These are phyloP conservation scores for Atta texana DNA, from an alignment of 1,140 invertebrate genomes.

Conservation along the genomic window DNA sequence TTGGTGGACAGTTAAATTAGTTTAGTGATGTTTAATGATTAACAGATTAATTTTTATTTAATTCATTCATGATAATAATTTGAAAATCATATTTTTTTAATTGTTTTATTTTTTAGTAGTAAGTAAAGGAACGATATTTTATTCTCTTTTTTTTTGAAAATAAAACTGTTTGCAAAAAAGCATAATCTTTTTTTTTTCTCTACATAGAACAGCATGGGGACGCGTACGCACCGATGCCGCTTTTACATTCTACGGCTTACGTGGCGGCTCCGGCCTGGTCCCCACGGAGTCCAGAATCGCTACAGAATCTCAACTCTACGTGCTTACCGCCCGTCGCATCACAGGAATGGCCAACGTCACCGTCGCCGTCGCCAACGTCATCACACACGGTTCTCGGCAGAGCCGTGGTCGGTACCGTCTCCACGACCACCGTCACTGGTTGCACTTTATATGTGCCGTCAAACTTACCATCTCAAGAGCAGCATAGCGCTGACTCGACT, in stretches of 20 bases:
- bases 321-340: conserved; percentile 54
- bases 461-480: conserved; percentile 75
- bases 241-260: conserved; percentile 84
- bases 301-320: conserved; percentile 68
- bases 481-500: conserved; percentile 78
- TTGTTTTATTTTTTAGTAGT: too few species aligned
- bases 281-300: conserved; percentile 82
- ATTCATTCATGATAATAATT: too few species aligned
- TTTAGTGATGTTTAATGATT: too few species aligned
- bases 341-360: conserved; percentile 84
- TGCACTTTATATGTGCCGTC: conserved; percentile 83
- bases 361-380: conserved; percentile 82
- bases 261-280: conserved; percentile 83
- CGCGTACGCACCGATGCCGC: conserved; percentile 82
- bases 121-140: background rate
- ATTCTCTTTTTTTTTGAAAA: background rate
- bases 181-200: conserved; percentile 34
- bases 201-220: conserved; percentile 81
- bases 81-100: too few species aligned
- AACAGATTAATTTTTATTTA: too few species aligned
- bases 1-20: too few species aligned
- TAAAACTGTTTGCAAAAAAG: background rate
- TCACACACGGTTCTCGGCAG: conserved; percentile 76
- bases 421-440: conserved; percentile 76
- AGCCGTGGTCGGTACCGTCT: conserved; percentile 63